Evolutionary conservation across 2,888 invertebrate genomes (phyloP), one percentile per base, ranked within the genome.

Genomic region (Dysmachus trigonus): DNA sequence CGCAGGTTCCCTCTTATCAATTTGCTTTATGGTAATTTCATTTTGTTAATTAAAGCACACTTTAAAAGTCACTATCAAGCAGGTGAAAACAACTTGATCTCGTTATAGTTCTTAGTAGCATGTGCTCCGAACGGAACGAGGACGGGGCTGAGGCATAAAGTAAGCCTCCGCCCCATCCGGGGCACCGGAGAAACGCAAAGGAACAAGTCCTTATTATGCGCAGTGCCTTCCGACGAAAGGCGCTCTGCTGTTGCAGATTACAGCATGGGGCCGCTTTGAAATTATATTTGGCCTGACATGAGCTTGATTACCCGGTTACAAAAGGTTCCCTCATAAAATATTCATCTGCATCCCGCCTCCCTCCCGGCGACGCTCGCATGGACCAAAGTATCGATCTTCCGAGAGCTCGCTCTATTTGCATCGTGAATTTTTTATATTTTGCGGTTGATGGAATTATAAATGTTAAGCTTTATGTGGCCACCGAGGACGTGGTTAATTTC

Each of bases 251-350:
- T 6, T 35, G 33, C n/a, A n/a, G 74, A 74, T 74, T 74, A 74
- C 74, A n/a, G 33, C n/a, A n/a, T 8, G 13, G 35, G 33, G 18
- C 18, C 15, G n/a, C 74, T 74, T 74, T 33, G 74, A 74, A 74
- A 74, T 74, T 74, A 74, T 74, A 74, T 74, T 74, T 74, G 30
- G 18, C 33, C 6, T 33, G 72, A 72, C 72, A 72, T 18, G 74
- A 22, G 30, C 74, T 73, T 74, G 74, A 74, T 74, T 74, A 35
- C 31, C 74, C 10, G 74, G 33, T 74, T 35, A 74, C 35, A 74
- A 74, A 74, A 74, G 74, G 35, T 5, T n/a, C 35, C 74, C 7
- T 18, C 74, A 35, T 74, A 7, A 74, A 74, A 74, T 35, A 35
- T 74, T 35, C 31, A 74, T 33, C 18, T 5, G 33, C 35, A 74